Conservation (phyloP, 2,797 vertebrate species). For the Agapornis canus region DNA sequence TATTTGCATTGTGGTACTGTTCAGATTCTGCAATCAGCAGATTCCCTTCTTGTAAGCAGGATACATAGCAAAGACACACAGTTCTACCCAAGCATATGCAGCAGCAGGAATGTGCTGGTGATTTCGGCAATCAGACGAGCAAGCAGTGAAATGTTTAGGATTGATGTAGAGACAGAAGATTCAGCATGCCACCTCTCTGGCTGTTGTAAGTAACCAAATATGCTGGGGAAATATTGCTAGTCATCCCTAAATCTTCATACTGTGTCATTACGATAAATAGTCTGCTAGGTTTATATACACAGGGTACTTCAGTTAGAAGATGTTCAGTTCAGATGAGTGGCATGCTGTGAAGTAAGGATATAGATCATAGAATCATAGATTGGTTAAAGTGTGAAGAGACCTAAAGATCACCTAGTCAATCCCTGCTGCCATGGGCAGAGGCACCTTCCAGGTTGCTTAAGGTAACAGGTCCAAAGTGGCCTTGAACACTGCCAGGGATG, state of each 20-base stretch:
- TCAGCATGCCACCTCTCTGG: fast-evolving
- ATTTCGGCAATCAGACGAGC: neutral
- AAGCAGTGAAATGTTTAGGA: neutral
- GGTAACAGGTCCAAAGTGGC: neutral
- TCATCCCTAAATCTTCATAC: neutral
- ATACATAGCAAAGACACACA: neutral
- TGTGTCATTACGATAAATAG: neutral
- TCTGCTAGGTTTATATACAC: neutral
- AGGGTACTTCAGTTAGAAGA: neutral
- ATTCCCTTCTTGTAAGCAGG: neutral
- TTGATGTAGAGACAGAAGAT: neutral
- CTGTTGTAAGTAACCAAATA: neutral
- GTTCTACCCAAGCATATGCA: neutral
- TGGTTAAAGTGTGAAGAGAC: neutral
- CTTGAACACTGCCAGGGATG: neutral
- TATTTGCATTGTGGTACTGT: neutral
- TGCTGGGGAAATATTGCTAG: neutral
- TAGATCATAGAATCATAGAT: neutral
- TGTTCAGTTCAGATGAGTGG: no score
- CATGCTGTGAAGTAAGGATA: neutral
- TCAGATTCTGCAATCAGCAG: neutral
- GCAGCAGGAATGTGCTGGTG: fast-evolving
- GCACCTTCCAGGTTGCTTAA: neutral
- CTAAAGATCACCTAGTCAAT: neutral
- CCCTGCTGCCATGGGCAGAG: neutral